Base-by-base conservation (phyloP, 64 coral and sea anemone species). In the Anthopleura sola region DNA sequence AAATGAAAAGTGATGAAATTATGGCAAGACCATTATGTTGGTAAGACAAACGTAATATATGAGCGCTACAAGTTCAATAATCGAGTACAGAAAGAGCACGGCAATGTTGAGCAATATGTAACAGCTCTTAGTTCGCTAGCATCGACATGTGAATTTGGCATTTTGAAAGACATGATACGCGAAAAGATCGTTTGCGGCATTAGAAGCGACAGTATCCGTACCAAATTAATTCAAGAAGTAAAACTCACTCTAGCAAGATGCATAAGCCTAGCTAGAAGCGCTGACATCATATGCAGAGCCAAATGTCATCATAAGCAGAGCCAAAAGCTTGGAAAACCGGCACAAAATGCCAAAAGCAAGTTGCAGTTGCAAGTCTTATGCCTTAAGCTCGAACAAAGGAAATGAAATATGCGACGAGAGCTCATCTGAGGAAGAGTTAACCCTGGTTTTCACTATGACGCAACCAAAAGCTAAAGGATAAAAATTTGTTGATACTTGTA, bases 41-140 rank as follows among this genome's bases (percentile, higher is more conserved):
- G 84, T 8, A 78, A 87, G 60, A 87, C 34, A 5, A 87, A 87
- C 39, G 36, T 83, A n/a, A 83, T 91, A 34, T 92, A 92, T 24
- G 84, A 87, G 31, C 8, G 78, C 1, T 76, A 83, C 31, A 82
- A 82, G 14, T 75, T 91, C 14, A 91, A 86, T 75, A 86, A 86
- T 38, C 26, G 84, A 31, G 46, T 57, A 23, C 84, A 91, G 20
- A 71, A 26, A 28, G 68, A 71, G 15, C 68, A 71, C 44, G 86
- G 69, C 54, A 78, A 46, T 10, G 69, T 87, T 53, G 75, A 78
- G 39, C 46, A 55, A 23, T 87, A 79, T 26, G 32, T 75, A 5
- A 38, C 74, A 44, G 86, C 74, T n/a, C 75, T 87, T 48, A 37
- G 36, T 48, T 37, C 64, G 29, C 55, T 75, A 56, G 84, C 84